Percentiles rank a stretch among this genome's conserved stretches.
phyloP scores from a whole-genome alignment of 64 coral and sea anemone genomes.

The Dendronephthya gigantea region DNA sequence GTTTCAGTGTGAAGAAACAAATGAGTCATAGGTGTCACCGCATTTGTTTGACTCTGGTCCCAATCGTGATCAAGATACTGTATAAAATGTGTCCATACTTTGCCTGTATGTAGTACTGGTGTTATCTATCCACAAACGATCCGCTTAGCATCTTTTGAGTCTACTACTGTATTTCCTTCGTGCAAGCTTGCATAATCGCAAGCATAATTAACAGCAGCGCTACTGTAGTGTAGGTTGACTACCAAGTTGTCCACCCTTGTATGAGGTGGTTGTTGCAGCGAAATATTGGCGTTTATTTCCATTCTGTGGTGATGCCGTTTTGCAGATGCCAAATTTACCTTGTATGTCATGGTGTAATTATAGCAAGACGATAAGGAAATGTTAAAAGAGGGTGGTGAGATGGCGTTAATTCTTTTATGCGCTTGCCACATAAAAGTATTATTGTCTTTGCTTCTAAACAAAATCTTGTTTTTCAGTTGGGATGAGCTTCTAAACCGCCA shows the following conservation, averaged over 20 bases:
- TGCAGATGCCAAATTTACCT: neutral
- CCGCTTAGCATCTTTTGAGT: conserved; percentile 31
- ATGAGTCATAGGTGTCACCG: neutral
- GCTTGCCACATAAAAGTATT: conserved; percentile 31
- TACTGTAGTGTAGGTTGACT: conserved; percentile 16
- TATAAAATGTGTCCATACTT: neutral
- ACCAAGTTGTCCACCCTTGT: conserved; percentile 25
- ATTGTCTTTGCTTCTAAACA: conserved; percentile 27
- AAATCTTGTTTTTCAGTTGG: neutral
- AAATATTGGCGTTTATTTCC: conserved; percentile 14
- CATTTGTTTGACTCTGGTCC: conserved; percentile 22
- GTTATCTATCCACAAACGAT: conserved; percentile 2
- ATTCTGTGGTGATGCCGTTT: conserved; percentile 22
- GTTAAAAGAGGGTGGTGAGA: conserved; percentile 31
- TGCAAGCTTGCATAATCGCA: neutral
- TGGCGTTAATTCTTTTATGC: conserved; percentile 18
- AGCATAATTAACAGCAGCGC: conserved; percentile 14
- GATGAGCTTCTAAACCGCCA: neutral
- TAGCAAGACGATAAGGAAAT: neutral
- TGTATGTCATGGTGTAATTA: conserved; percentile 25
- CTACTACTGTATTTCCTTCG: neutral
- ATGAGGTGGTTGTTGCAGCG: conserved; percentile 10
- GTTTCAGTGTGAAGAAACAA: neutral
- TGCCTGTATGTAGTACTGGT: conserved; percentile 12
- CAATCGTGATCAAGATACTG: conserved; percentile 9